A percentile compares a stretch with the other conserved stretches of the same genome.
These are phyloP conservation scores for Lasioglossum pauxillum DNA, from an alignment of 2,888 invertebrate genomes.

Conservation along the genomic window DNA sequence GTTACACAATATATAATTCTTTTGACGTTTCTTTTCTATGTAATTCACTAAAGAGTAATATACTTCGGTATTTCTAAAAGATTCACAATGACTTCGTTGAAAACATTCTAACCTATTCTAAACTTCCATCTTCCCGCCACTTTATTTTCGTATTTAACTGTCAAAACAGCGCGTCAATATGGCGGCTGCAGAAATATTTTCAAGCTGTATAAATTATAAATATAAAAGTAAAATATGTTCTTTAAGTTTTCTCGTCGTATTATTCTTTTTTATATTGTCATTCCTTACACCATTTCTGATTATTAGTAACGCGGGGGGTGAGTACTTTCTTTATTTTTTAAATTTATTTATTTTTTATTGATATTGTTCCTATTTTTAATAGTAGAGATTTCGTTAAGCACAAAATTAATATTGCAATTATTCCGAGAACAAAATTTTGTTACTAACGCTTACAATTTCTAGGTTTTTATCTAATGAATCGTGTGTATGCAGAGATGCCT, in stretches of 20 bases:
- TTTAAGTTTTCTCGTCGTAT: constrained; percentile 68
- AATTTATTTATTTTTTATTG: constrained; percentile 25
- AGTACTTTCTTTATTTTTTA: constrained; percentile 1
- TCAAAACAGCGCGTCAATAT: constrained; percentile 55
- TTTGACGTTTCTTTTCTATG: neutral
- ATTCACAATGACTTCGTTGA: neutral
- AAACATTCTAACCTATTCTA: neutral
- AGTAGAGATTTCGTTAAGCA: neutral
- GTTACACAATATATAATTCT: neutral
- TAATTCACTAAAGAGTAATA: neutral
- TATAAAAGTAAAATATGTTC: constrained; percentile 75
- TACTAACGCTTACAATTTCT: constrained; percentile 29
- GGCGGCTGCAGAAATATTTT: constrained; percentile 76
- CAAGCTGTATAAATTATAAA: constrained; percentile 73
- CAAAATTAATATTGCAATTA: neutral
- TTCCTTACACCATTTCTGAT: constrained; percentile 74
- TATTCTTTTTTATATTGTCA: constrained; percentile 61
- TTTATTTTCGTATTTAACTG: neutral
- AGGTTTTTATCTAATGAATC: constrained; percentile 80
- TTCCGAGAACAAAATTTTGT: neutral
- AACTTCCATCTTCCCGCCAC: constrained; percentile 13
- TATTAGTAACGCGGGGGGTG: constrained; percentile 74
- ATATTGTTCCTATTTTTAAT: constrained; percentile 3
- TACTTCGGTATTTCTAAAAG: neutral
- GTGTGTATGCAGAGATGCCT: constrained; percentile 78